Percentiles rank a stretch among this genome's conserved stretches.
These are phyloP conservation scores for Periophthalmodon schlosseri DNA, from an alignment of 2,113 vertebrate genomes.

Conservation along the genomic window DNA sequence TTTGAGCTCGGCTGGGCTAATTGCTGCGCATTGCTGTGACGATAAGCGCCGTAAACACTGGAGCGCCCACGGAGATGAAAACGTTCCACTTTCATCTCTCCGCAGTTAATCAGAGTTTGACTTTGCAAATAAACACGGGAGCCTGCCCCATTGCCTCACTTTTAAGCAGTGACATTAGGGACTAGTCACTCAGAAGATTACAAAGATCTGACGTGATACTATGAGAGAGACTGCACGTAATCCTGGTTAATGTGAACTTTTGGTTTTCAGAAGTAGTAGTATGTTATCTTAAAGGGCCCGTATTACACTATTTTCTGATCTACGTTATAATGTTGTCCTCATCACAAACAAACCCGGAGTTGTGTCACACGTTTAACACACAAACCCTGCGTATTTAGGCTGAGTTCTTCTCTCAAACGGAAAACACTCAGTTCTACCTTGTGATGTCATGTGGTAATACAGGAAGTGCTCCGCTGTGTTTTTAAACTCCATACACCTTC, in stretches of 20 bases:
- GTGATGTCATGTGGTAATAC: no score
- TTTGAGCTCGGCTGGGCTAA: slow-evolving; percentile 69
- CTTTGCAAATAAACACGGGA: slow-evolving; percentile 50
- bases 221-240: slow-evolving; percentile 12
- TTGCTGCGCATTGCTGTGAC: slow-evolving; percentile 56
- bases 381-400: no score
- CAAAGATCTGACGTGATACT: slow-evolving; percentile 24
- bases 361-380: no score
- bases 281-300: neutral
- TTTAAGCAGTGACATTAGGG: slow-evolving; percentile 45
- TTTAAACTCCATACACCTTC: no score
- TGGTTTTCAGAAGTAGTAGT: neutral
- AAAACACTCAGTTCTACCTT: no score
- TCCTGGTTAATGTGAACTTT: slow-evolving; percentile 16
- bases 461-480: no score
- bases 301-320: no score
- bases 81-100: slow-evolving; percentile 56
- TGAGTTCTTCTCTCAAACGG: no score
- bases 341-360: no score
- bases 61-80: slow-evolving; percentile 64
- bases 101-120: slow-evolving; percentile 67
- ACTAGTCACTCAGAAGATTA: slow-evolving; percentile 51
- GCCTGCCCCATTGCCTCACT: slow-evolving; percentile 46
- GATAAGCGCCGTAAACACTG: slow-evolving; percentile 57
- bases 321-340: no score